phyloP scores from a whole-genome alignment of 2,888 invertebrate genomes.

The Automeris io region DNA sequence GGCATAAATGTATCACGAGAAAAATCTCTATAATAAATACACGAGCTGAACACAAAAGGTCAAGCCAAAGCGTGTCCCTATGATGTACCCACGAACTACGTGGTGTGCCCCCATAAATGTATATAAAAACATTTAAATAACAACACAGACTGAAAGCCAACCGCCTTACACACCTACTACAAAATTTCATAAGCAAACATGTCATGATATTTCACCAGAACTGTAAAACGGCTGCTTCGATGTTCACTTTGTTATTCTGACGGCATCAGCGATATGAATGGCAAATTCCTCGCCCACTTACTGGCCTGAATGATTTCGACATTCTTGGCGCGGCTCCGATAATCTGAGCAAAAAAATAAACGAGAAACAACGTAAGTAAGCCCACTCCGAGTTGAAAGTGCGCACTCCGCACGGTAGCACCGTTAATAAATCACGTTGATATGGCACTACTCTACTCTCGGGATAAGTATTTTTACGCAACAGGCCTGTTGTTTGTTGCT shows the following conservation, averaged over 20 bases:
- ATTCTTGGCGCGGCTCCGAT: slow-evolving; percentile 74
- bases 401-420: slow-evolving; percentile 37
- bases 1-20: too few relatives aligned
- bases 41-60: too few relatives aligned
- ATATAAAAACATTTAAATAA: too few relatives aligned
- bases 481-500: slow-evolving; percentile 66
- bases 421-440: slow-evolving; percentile 63
- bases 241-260: slow-evolving; percentile 26
- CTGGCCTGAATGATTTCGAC: slow-evolving; percentile 76
- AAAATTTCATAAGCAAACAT: slow-evolving; percentile 4
- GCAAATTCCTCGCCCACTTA: slow-evolving; percentile 73
- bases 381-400: slow-evolving; percentile 50
- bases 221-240: slow-evolving; percentile 5
- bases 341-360: slow-evolving; percentile 67
- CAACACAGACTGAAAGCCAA: neutral
- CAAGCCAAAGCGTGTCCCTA: too few relatives aligned
- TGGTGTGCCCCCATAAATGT: too few relatives aligned
- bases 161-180: neutral
- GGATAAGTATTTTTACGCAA: slow-evolving; percentile 74
- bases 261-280: slow-evolving; percentile 65
- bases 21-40: too few relatives aligned
- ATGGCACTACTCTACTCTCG: slow-evolving; percentile 40
- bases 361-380: slow-evolving; percentile 63
- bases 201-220: slow-evolving; percentile 4
- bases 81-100: too few relatives aligned